Evolutionary conservation across 2,113 vertebrate genomes (phyloP).

Genomic region (Struthio camelus): DNA sequence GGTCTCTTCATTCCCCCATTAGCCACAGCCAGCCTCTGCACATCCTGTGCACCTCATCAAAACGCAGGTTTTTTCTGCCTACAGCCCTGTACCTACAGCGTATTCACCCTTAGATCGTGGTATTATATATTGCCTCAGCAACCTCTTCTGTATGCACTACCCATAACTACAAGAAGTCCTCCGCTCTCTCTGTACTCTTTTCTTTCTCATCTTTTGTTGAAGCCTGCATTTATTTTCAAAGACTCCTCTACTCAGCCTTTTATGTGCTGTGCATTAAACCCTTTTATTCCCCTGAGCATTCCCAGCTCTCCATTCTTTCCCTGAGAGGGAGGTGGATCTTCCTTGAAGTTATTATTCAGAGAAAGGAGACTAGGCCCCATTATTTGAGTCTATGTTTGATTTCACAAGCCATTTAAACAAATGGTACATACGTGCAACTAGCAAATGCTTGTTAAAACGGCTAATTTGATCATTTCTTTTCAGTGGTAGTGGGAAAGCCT

Average conservation of each 20-base stretch:
- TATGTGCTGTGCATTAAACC: slow-evolving; percentile 49
- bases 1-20: not conserved
- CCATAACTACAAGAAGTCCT: not conserved
- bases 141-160: slow-evolving; percentile 33
- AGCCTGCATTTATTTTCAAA: slow-evolving; percentile 68
- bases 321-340: slow-evolving; percentile 57
- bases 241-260: slow-evolving; percentile 57
- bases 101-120: not conserved
- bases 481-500: not conserved
- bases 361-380: slow-evolving; percentile 39
- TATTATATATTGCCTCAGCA: slow-evolving; percentile 20
- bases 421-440: slow-evolving; percentile 18
- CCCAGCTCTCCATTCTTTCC: slow-evolving; percentile 56
- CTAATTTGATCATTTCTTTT: slow-evolving; percentile 56
- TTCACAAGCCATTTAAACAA: slow-evolving; percentile 60
- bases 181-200: slow-evolving; percentile 2
- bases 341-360: slow-evolving; percentile 67
- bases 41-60: slow-evolving; percentile 17
- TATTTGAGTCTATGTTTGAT: slow-evolving; percentile 55
- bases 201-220: slow-evolving; percentile 63
- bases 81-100: not conserved
- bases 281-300: slow-evolving; percentile 66
- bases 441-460: slow-evolving; percentile 56
- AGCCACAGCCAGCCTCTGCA: not conserved
- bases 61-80: not conserved